A percentile compares a stretch with the other conserved stretches of the same genome.
phyloP scores from a whole-genome alignment of 1,140 invertebrate genomes.

The Archivesica marissinica region DNA sequence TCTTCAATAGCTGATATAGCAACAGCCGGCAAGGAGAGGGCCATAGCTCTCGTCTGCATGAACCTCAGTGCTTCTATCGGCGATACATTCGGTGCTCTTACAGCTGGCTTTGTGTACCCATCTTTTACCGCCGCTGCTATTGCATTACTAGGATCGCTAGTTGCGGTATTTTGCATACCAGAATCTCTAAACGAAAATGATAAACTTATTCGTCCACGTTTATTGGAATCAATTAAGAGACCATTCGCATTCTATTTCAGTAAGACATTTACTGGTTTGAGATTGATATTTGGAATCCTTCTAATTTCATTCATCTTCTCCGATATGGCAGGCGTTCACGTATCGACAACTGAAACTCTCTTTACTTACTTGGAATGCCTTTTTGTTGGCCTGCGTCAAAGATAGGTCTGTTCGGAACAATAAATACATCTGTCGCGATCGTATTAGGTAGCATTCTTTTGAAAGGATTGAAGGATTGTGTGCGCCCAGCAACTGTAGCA shows the following conservation, averaged over 20 bases:
- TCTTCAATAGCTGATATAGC: conserved; percentile 20
- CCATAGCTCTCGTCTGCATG: not conserved
- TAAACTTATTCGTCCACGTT: not conserved
- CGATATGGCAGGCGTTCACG: not conserved
- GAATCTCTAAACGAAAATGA: not conserved
- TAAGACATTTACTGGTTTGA: not conserved
- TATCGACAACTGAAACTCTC: not conserved
- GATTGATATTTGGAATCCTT: not conserved
- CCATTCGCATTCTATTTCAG: conserved; percentile 22
- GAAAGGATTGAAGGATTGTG: not conserved
- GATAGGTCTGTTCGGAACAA: conserved; percentile 16
- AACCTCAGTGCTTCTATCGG: not conserved
- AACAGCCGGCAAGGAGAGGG: not conserved
- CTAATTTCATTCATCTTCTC: not conserved
- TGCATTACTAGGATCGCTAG: not conserved
- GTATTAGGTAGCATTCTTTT: not conserved
- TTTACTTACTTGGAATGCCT: conserved; percentile 31
- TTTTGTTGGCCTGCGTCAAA: conserved; percentile 39
- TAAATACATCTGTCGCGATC: not conserved
- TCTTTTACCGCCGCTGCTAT: not conserved
- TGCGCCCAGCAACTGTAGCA: not conserved
- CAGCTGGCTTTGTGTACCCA: conserved; percentile 2
- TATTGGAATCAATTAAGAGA: not conserved
- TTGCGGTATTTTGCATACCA: conserved; percentile 9
- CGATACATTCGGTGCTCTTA: not conserved